phyloP scores from a whole-genome alignment of 2,888 invertebrate species.

The Lithosia quadra region DNA sequence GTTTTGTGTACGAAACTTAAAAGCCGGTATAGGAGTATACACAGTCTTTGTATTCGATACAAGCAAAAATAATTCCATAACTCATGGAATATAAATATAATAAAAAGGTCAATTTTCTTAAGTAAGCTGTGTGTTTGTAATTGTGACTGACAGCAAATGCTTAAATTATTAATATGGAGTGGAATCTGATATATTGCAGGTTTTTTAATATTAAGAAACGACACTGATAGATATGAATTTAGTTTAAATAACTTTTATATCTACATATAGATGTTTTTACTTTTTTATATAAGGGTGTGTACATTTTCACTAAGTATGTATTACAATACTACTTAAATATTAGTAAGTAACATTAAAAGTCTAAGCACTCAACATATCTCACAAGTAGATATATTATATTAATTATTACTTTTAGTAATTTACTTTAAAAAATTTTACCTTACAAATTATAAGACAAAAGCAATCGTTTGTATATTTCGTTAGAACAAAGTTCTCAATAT shows the following conservation, averaged over 20 bases:
- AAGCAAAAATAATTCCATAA: background rate
- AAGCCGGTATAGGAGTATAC: background rate
- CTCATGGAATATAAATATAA: background rate
- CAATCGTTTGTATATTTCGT: slow-evolving; percentile 71
- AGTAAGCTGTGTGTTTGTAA: background rate
- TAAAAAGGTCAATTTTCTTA: background rate
- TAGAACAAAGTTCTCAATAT: slow-evolving; percentile 79
- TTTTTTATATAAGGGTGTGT: slow-evolving; percentile 38
- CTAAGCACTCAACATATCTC: slow-evolving; percentile 54
- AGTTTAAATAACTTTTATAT: slow-evolving; percentile 26
- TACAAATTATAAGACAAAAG: slow-evolving; percentile 44
- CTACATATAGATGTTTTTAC: slow-evolving; percentile 33
- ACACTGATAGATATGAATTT: slow-evolving; percentile 36
- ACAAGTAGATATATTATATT: slow-evolving; percentile 41
- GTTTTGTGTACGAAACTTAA: background rate
- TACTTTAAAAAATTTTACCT: slow-evolving; percentile 45
- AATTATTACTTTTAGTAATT: slow-evolving; percentile 41
- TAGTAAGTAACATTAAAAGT: slow-evolving; percentile 27
- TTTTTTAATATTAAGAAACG: slow-evolving; percentile 26
- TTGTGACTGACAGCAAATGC: slow-evolving; percentile 18
- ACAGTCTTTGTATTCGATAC: background rate
- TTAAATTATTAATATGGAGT: slow-evolving; percentile 36
- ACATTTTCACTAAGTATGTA: slow-evolving; percentile 32
- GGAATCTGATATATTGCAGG: slow-evolving; percentile 23
- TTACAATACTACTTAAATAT: slow-evolving; percentile 23